phyloP scores from a whole-genome alignment of 2,888 invertebrate species.

The Agriopis leucophaearia region DNA sequence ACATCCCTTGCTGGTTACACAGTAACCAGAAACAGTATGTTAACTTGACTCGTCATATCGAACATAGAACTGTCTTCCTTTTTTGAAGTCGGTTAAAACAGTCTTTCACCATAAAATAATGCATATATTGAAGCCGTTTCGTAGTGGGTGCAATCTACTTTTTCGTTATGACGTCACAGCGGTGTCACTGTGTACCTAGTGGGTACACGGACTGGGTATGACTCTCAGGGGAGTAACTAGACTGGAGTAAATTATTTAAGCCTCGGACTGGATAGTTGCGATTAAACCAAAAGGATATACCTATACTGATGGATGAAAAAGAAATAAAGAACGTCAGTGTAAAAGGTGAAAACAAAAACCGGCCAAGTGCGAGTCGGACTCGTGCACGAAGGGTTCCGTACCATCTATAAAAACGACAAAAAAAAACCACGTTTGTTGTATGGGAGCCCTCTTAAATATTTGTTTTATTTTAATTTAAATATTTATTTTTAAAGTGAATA shows the following conservation, averaged over 20 bases:
- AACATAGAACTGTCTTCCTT: too few species aligned
- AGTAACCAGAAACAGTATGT: background rate
- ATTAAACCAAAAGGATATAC: conserved; percentile 17
- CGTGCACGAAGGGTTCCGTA: too few species aligned
- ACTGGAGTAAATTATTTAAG: conserved; percentile 49
- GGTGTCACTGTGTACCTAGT: conserved; percentile 16
- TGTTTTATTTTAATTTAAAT: too few species aligned
- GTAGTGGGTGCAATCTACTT: background rate
- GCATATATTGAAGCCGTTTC: background rate
- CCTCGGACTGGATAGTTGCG: conserved; percentile 21
- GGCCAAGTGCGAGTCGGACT: too few species aligned
- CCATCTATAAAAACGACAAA: too few species aligned
- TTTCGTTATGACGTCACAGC: background rate
- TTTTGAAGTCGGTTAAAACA: too few species aligned
- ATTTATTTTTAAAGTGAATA: too few species aligned
- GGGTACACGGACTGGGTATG: conserved; percentile 55
- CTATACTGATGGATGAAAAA: conserved; percentile 16
- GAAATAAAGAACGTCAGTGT: conserved; percentile 5
- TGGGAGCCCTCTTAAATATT: too few species aligned
- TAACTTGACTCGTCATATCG: background rate
- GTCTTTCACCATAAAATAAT: background rate
- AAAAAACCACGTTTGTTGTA: too few species aligned
- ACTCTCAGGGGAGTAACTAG: conserved; percentile 57
- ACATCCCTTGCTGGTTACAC: conserved; percentile 3
- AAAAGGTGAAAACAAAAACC: too few species aligned